Evolutionary conservation across 2,797 vertebrate genomes (phyloP), one percentile per base, ranked within the genome.

Genomic region (Benthosema pterotum): DNA sequence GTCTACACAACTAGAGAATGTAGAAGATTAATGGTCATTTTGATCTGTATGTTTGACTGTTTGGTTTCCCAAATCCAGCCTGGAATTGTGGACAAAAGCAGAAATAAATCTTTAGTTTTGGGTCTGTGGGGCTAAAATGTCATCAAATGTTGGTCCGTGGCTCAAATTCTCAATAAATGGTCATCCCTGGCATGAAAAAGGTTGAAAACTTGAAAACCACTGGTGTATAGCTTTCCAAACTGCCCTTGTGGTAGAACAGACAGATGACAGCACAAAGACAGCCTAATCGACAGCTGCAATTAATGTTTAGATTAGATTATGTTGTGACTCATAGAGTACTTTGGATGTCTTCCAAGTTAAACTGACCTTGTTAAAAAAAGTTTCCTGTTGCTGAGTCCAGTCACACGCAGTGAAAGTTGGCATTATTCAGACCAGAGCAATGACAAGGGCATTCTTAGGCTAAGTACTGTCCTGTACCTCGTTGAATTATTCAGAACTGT

Each of bases 401-500:
- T 38, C 32, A 38, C 8, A 11, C 2, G 32, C 32, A 11, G 42
- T 45, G n/a, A n/a, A n/a, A n/a, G 43, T 47, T 55, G 22, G 18
- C 38, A 11, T 25, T 59, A 42, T 15, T 63, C 43, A 63, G 42
- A 18, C 18, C 1, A n/a, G n/a, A n/a, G n/a, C n/a, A 43, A 43
- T 45, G 49, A 53, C 42, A 25, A 15, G 19, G 8, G 45, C 17
- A 52, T 52, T 45, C n/a, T 45, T 43, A 52, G 12, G n/a, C n/a
- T n/a, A n/a, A n/a, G n/a, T n/a, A 42, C 48, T 19, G 16, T 16
- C 8, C 28, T 50, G 22, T 25, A 25, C 22, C 49, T 62, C 25
- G 17, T 52, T 62, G 50, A 62, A 62, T 62, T 52, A 62, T 62
- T 51, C 59, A 61, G 25, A 61, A 42, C 49, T 19, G 17, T 16